Evolutionary conservation across 2,113 vertebrate genomes (phyloP).

Genomic region (Tympanuchus pallidicinctus): DNA sequence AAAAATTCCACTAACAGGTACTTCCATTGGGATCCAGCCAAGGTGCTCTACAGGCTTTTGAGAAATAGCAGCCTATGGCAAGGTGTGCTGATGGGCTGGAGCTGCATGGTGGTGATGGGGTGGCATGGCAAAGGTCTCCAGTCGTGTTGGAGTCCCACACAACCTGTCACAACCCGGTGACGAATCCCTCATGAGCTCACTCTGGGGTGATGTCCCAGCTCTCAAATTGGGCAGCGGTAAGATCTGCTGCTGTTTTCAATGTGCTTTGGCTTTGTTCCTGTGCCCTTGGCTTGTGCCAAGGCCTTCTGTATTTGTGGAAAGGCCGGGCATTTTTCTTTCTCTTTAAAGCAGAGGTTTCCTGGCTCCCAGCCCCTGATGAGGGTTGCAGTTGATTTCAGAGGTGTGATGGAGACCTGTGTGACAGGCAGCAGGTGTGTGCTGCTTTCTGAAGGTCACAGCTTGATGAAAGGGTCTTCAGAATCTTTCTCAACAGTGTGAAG

Average conservation of each 20-base stretch:
- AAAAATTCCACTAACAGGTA: conserved; percentile 65
- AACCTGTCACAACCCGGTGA: neutral
- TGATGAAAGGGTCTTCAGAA: neutral
- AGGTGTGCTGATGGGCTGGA: neutral
- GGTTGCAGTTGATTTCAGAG: neutral
- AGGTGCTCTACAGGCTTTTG: neutral
- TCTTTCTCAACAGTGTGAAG: neutral
- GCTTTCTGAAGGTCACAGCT: neutral
- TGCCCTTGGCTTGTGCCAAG: conserved; percentile 47
- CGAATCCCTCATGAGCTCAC: neutral
- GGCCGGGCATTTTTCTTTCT: conserved; percentile 39
- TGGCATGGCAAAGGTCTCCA: neutral
- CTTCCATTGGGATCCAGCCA: conserved; percentile 52
- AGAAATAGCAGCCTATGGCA: neutral
- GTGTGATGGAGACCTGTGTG: neutral
- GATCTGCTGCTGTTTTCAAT: conserved; percentile 52
- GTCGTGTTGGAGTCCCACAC: rapidly evolving
- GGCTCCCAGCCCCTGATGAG: neutral
- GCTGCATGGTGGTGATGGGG: rapidly evolving
- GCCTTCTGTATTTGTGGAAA: conserved; percentile 40
- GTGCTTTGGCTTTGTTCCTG: conserved; percentile 63
- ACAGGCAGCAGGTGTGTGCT: neutral
- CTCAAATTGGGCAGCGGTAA: conserved; percentile 8
- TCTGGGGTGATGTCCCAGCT: neutral
- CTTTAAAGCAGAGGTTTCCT: conserved; percentile 40